Evolutionary conservation across 30 jellyfish, hydroid and myxozoan genomes (phyloP).

Genomic region (Chironex yamaguchii): DNA sequence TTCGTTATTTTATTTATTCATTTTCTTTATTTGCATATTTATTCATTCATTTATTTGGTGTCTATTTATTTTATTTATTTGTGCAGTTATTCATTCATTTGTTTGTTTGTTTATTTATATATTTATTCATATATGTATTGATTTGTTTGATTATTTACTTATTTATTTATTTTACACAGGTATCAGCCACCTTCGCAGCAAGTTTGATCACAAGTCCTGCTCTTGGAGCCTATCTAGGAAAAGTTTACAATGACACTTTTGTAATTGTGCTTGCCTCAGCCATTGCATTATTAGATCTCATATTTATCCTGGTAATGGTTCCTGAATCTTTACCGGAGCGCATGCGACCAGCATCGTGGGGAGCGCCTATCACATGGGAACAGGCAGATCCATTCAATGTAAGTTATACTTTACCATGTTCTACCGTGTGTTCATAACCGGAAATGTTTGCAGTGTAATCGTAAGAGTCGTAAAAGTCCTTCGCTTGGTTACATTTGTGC

Average conservation of each 20-base stretch:
- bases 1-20: too few species aligned
- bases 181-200: conserved; percentile 99
- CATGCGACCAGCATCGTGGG: conserved; percentile 99
- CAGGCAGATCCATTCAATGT: conserved; percentile 98
- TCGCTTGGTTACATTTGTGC: too few species aligned
- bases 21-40: too few species aligned
- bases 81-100: too few species aligned
- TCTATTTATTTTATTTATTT: too few species aligned
- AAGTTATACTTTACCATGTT: conserved; percentile 37
- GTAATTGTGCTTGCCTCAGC: conserved; percentile 97
- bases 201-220: conserved; percentile 99
- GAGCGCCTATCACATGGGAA: conserved; percentile 99
- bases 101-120: not conserved
- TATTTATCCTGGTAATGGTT: conserved; percentile 86
- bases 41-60: too few species aligned
- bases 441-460: too few species aligned
- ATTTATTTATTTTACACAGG: conserved; percentile 54
- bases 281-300: conserved; percentile 86
- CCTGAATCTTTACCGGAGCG: conserved; percentile 99
- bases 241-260: conserved; percentile 79
- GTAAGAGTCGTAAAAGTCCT: too few species aligned
- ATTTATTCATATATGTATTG: not conserved
- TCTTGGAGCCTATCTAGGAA: conserved; percentile 91
- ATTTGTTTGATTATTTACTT: not conserved
- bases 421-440: too few species aligned